Evolutionary conservation across 2,888 invertebrate species (phyloP).

Genomic region (Drosophila pegasa): DNA sequence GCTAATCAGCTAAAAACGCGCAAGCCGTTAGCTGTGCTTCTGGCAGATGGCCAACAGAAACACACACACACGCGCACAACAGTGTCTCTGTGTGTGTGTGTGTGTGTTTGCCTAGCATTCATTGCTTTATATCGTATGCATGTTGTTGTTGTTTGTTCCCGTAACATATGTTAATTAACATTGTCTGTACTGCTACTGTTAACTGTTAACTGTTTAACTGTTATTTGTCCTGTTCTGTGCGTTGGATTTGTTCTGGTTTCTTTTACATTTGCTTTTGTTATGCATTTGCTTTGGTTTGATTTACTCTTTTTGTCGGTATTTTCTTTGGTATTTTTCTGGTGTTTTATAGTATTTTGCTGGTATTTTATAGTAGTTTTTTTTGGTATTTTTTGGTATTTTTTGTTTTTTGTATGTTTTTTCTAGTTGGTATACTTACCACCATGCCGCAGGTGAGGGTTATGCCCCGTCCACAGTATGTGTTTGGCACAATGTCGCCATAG

Average conservation of each 20-base stretch:
- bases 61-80: conserved; percentile 9
- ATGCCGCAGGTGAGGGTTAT: conserved; percentile 99
- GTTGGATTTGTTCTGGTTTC: conserved; percentile 43
- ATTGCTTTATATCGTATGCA: conserved; percentile 40
- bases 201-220: conserved; percentile 19
- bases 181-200: conserved; percentile 12
- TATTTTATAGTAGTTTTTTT: conserved; percentile 5
- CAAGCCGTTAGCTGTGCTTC: conserved; percentile 12
- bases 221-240: conserved; percentile 45
- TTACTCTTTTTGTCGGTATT: conserved; percentile 3
- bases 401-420: conserved; percentile 46
- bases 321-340: conserved; percentile 1
- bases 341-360: conserved; percentile 5
- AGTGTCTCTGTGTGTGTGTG: conserved; percentile 21
- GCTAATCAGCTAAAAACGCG: conserved; percentile 44
- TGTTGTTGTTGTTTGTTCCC: conserved; percentile 34
- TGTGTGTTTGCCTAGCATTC: conserved; percentile 14
- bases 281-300: conserved; percentile 1
- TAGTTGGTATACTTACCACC: conserved; percentile 92
- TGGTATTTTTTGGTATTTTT: conserved; percentile 12
- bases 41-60: conserved; percentile 26
- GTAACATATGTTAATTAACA: conserved; percentile 21
- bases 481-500: conserved; percentile 99
- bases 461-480: conserved; percentile 99
- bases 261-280: conserved; percentile 12